Percentiles rank a stretch among this genome's conserved stretches.
Evolutionary conservation across 2,113 vertebrate genomes (phyloP).

Genomic region (Gasterosteus aculeatus): DNA sequence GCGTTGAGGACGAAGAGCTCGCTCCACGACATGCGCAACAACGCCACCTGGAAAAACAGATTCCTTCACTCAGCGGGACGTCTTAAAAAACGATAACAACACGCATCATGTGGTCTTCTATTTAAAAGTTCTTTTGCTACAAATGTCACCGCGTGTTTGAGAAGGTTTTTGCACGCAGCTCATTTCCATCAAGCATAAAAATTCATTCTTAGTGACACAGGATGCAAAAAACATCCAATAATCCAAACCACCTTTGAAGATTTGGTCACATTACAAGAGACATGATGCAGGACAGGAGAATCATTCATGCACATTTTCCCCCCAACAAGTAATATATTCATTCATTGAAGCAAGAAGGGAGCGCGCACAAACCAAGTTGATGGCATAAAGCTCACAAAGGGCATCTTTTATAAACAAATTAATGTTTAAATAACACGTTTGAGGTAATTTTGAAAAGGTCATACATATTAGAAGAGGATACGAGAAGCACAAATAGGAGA

Average conservation of each 20-base stretch:
- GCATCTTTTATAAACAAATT: background rate
- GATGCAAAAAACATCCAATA: background rate
- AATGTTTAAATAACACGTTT: background rate
- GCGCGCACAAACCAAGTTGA: background rate
- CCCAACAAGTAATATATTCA: constrained; percentile 1
- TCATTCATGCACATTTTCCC: background rate
- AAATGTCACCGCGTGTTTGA: background rate
- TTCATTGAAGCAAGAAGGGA: background rate
- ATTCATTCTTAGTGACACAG: background rate
- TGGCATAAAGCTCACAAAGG: background rate
- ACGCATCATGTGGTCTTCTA: background rate
- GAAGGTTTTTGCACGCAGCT: background rate
- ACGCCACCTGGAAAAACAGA: constrained; percentile 75
- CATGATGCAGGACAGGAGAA: background rate
- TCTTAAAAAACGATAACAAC: background rate
- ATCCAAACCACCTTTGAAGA: background rate
- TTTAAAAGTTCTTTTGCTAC: background rate
- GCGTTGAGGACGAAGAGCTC: constrained; percentile 89
- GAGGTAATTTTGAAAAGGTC: background rate
- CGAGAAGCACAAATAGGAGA: background rate
- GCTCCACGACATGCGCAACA: constrained; percentile 88
- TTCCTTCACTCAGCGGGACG: background rate
- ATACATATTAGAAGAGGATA: background rate
- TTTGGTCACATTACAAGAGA: constrained; percentile 3
- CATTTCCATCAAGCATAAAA: background rate